A percentile compares a stretch with the other conserved stretches of the same genome.
These are phyloP conservation scores for Alcedo quadribrachys DNA, from an alignment of 2,797 vertebrate genomes.

Conservation along the genomic window DNA sequence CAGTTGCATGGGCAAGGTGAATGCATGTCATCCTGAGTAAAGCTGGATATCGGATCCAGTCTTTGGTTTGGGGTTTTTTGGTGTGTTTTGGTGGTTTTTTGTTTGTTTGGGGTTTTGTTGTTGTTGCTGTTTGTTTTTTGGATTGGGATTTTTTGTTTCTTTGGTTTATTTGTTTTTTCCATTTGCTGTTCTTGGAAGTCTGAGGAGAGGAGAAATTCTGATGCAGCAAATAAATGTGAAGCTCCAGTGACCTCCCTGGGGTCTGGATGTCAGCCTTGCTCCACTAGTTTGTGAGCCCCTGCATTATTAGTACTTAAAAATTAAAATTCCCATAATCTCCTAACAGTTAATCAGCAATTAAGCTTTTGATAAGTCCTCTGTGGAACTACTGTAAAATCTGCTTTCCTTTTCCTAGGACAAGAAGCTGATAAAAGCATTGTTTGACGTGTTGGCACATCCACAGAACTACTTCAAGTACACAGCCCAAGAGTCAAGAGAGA, in stretches of 20 bases:
- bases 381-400: constrained; percentile 17
- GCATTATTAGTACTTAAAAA: neutral
- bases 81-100: neutral
- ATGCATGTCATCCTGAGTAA: neutral
- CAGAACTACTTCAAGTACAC: constrained; percentile 99
- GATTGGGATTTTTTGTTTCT: neutral
- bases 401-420: constrained; percentile 88
- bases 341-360: neutral
- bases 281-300: neutral
- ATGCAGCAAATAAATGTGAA: neutral
- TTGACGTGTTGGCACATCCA: constrained; percentile 96
- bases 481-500: constrained; percentile 96
- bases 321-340: neutral
- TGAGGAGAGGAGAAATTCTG: neutral
- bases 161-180: neutral
- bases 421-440: constrained; percentile 97
- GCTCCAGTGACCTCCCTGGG: neutral
- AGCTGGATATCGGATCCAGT: neutral
- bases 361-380: neutral
- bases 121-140: neutral
- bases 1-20: neutral
- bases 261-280: neutral
- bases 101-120: neutral
- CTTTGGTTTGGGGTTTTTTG: neutral
- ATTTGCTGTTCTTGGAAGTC: neutral